Conservation (phyloP, 2,797 vertebrate genomes). For the Pipistrellus pygmaeus region DNA sequence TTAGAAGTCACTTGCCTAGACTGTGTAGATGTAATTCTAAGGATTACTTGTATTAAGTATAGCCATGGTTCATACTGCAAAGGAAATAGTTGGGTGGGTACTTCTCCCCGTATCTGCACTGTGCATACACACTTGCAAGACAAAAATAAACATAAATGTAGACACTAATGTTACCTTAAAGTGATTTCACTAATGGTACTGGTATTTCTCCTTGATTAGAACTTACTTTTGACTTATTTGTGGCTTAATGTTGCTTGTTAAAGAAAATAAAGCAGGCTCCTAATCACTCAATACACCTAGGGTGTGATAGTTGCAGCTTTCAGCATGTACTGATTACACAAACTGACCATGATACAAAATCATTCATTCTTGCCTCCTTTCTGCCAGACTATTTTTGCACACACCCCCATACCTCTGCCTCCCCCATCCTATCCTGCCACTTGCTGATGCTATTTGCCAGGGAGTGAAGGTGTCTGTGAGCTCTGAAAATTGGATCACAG, state of each 20-base stretch:
- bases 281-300: neutral
- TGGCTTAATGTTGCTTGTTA: conserved; percentile 15
- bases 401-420: conserved; percentile 59
- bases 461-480: conserved; percentile 92
- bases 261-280: conserved; percentile 23
- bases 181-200: neutral
- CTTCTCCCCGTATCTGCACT: accelerated
- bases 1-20: neutral
- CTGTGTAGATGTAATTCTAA: neutral
- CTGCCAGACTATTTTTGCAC: neutral
- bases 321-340: conserved; percentile 70
- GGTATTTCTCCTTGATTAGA: conserved; percentile 12
- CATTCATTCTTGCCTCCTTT: conserved; percentile 39
- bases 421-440: conserved; percentile 66
- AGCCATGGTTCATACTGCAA: neutral
- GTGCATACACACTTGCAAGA: accelerated
- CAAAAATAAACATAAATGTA: conserved; percentile 47
- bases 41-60: neutral
- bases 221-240: conserved; percentile 29
- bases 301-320: conserved; percentile 71
- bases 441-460: conserved; percentile 87
- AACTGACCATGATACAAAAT: conserved; percentile 52
- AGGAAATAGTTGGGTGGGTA: accelerated
- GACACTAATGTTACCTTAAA: neutral
- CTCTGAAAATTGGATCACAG: conserved; percentile 96